phyloP scores from a whole-genome alignment of 2,113 vertebrate genomes.

The Corythornis cristatus region DNA sequence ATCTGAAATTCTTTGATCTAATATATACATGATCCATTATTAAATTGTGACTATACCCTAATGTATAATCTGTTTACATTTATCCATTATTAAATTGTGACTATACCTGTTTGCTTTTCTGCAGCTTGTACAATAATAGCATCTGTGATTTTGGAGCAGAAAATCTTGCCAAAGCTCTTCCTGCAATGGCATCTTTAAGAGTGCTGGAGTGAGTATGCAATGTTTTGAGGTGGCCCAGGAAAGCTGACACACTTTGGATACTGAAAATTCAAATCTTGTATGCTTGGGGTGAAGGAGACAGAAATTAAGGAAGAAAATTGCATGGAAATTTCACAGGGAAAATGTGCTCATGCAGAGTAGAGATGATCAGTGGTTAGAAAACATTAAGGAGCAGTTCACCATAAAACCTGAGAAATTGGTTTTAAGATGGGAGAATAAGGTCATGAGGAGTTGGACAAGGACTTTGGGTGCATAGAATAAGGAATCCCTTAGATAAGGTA shows the following conservation, averaged over 20 bases:
- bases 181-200: constrained; percentile 82
- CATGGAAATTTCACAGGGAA: not conserved
- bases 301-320: not conserved
- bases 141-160: constrained; percentile 88
- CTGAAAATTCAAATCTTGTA: not conserved
- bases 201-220: constrained; percentile 88
- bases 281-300: not conserved
- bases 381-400: not conserved
- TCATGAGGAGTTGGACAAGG: not conserved
- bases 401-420: not conserved
- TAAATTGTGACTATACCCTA: not conserved
- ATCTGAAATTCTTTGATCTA: not conserved
- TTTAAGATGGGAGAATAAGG: not conserved
- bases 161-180: constrained; percentile 84
- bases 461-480: not conserved
- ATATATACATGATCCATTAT: not conserved
- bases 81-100: not conserved
- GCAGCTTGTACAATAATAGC: constrained; percentile 89
- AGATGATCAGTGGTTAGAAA: not conserved
- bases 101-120: not conserved
- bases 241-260: not conserved
- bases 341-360: not conserved
- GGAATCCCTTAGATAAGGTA: not conserved
- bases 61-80: too few relatives aligned
- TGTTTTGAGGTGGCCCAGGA: not conserved